Conservation (phyloP, 2,113 vertebrate genomes). For the Trinectes maculatus region DNA sequence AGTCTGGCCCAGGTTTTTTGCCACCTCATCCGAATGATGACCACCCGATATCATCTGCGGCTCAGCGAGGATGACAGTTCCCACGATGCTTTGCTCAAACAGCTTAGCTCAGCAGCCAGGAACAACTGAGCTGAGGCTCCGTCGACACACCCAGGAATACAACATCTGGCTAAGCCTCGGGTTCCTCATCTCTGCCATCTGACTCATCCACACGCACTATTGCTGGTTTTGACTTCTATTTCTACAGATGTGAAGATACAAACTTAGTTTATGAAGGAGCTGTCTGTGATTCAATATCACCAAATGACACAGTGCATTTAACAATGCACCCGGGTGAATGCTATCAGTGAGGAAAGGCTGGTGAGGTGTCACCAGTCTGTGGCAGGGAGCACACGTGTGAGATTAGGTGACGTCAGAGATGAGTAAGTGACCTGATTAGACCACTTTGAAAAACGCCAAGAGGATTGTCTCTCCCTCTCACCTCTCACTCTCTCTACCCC, state of each 20-base stretch:
- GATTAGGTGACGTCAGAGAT: slow-evolving; percentile 73
- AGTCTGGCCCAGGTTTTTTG: slow-evolving; percentile 71
- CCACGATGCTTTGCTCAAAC: slow-evolving; percentile 77
- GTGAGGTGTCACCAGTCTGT: slow-evolving; percentile 67
- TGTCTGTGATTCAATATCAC: slow-evolving; percentile 64
- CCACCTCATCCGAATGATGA: slow-evolving; percentile 62
- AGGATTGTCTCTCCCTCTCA: slow-evolving; percentile 57
- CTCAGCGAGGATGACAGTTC: slow-evolving; percentile 77
- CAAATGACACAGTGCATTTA: slow-evolving; percentile 68
- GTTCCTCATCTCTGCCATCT: slow-evolving; percentile 70
- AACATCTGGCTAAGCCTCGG: slow-evolving; percentile 79
- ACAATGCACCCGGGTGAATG: slow-evolving; percentile 68
- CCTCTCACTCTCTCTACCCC: slow-evolving; percentile 42
- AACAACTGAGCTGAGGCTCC: slow-evolving; percentile 40
- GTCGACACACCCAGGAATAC: slow-evolving; percentile 72
- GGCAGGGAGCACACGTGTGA: slow-evolving; percentile 64
- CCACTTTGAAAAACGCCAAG: slow-evolving; percentile 72
- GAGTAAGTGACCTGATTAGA: slow-evolving; percentile 77
- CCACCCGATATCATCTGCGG: slow-evolving; percentile 84
- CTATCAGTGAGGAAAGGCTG: slow-evolving; percentile 70
- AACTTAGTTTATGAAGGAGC: slow-evolving; percentile 61
- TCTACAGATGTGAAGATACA: slow-evolving; percentile 43
- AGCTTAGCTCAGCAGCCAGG: slow-evolving; percentile 86
- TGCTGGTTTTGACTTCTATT: slow-evolving; percentile 44
- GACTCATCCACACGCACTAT: slow-evolving; percentile 73